These are phyloP conservation scores for Gopherus flavomarginatus DNA, from an alignment of 2,113 vertebrate species.

Conservation along the genomic window DNA sequence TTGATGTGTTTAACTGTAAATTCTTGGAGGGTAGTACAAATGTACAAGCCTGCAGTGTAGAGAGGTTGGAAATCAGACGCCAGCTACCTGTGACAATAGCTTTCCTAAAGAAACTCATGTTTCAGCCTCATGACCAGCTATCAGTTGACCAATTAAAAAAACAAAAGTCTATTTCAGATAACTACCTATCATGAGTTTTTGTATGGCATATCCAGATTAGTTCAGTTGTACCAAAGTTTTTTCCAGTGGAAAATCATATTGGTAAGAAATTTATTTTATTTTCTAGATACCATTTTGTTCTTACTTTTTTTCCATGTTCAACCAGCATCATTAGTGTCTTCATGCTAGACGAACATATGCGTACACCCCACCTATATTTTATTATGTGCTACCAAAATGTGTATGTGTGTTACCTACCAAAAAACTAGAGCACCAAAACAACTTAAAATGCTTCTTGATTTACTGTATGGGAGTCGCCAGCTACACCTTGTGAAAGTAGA, in stretches of 20 bases:
- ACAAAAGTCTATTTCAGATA: neutral
- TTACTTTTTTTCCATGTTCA: neutral
- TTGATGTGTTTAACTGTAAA: neutral
- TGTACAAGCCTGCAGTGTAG: fast-evolving
- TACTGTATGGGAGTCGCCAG: neutral
- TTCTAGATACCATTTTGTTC: neutral
- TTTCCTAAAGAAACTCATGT: neutral
- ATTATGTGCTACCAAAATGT: neutral
- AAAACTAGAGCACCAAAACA: neutral
- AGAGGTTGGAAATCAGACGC: neutral
- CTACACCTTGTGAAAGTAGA: neutral
- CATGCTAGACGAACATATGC: neutral
- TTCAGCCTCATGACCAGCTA: neutral
- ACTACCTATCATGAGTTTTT: neutral
- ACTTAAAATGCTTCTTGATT: neutral
- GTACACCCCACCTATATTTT: neutral
- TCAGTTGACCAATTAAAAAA: neutral
- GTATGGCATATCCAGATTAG: neutral
- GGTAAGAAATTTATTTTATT: conserved; percentile 16
- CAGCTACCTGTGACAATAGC: neutral
- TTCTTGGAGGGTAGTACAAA: neutral
- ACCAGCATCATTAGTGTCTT: neutral
- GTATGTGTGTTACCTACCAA: neutral
- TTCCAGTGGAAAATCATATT: neutral
- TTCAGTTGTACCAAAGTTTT: neutral